Evolutionary conservation across 1,140 invertebrate genomes (phyloP).

Genomic region (Phortica variegata): DNA sequence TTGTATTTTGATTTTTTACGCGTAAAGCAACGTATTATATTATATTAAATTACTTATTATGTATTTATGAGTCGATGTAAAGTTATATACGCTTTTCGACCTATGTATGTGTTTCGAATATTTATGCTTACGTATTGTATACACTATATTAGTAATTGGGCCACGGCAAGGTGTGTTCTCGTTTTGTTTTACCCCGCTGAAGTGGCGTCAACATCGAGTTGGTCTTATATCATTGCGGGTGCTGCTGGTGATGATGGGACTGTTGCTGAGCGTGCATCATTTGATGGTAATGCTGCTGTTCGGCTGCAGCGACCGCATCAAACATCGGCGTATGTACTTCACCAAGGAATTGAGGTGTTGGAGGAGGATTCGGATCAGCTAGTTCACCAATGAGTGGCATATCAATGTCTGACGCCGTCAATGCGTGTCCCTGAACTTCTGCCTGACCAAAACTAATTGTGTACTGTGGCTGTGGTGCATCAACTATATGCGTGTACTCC

Average conservation of each 20-base stretch:
- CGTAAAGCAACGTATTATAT: too few relatives aligned
- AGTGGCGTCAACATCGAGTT: not conserved
- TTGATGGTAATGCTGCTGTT: constrained; percentile 50
- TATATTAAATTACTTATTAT: too few relatives aligned
- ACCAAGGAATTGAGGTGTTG: constrained; percentile 48
- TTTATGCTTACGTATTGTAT: too few relatives aligned
- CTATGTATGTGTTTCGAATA: too few relatives aligned
- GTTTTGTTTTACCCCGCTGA: constrained; percentile 30
- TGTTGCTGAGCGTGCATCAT: constrained; percentile 34
- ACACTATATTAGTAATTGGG: constrained; percentile 31
- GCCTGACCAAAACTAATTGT: constrained; percentile 32
- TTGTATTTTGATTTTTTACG: too few relatives aligned
- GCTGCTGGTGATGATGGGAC: constrained; percentile 24
- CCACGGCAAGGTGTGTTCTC: constrained; percentile 39
- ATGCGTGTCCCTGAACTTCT: constrained; percentile 15
- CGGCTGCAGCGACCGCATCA: constrained; percentile 48
- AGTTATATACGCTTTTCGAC: too few relatives aligned
- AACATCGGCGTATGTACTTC: constrained; percentile 54
- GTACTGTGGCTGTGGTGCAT: constrained; percentile 40
- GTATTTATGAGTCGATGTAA: too few relatives aligned
- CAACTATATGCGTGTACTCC: constrained; percentile 38
- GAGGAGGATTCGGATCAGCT: constrained; percentile 45
- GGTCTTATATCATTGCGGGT: constrained; percentile 44
- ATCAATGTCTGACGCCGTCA: constrained; percentile 45
- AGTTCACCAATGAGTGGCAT: constrained; percentile 50